Evolutionary conservation across 2,113 vertebrate species (phyloP).

Genomic region (Danionella cerebrum): DNA sequence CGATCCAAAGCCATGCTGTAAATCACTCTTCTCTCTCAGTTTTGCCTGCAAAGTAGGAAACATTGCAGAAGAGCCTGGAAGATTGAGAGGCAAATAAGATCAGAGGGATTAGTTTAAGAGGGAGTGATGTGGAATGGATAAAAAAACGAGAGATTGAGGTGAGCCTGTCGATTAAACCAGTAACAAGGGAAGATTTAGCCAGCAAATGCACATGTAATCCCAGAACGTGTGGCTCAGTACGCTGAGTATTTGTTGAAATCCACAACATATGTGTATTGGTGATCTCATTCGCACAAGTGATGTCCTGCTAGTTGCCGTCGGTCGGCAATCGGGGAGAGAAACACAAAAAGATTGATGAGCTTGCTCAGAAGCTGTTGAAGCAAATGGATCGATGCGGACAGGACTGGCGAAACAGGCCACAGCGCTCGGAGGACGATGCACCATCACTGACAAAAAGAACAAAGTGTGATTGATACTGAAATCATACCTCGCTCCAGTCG

Average conservation of each 20-base stretch:
- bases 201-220: slow-evolving; percentile 10
- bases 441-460: slow-evolving; percentile 25
- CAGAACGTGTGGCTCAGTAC: neutral
- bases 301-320: neutral
- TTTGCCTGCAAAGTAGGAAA: neutral
- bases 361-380: slow-evolving; percentile 20
- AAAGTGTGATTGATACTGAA: slow-evolving; percentile 47
- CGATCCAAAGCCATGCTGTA: slow-evolving; percentile 23
- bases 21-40: slow-evolving; percentile 5
- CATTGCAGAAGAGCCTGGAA: neutral
- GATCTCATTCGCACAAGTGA: neutral
- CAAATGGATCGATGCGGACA: slow-evolving; percentile 28
- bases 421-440: slow-evolving; percentile 8
- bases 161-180: neutral
- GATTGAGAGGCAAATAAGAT: neutral
- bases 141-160: neutral
- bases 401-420: slow-evolving; percentile 6
- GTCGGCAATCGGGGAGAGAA: slow-evolving; percentile 12
- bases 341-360: slow-evolving; percentile 32
- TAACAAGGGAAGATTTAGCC: neutral
- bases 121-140: neutral
- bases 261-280: neutral
- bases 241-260: neutral
- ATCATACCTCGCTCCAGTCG: slow-evolving; percentile 10
- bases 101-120: neutral